These are phyloP conservation scores for Chelonia mydas DNA, from an alignment of 2,797 vertebrate species.

Conservation along the genomic window DNA sequence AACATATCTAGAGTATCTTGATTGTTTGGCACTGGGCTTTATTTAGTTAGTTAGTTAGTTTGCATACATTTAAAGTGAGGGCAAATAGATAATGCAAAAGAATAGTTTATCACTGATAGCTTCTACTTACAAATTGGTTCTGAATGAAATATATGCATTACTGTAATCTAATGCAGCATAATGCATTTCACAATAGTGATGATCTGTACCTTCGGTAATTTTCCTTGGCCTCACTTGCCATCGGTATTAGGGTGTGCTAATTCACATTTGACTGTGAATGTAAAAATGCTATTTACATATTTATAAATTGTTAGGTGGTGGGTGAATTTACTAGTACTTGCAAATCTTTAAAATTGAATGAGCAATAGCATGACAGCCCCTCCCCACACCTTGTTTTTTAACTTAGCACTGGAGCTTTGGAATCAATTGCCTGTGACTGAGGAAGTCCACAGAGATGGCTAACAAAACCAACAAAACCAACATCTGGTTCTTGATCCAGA, in stretches of 20 bases:
- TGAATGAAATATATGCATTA: background rate
- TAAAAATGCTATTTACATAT: slow-evolving; percentile 32
- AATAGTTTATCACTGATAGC: background rate
- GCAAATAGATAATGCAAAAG: background rate
- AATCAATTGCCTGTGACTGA: background rate
- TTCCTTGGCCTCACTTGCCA: background rate
- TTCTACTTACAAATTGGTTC: background rate
- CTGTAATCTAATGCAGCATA: background rate
- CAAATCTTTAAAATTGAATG: slow-evolving; percentile 1
- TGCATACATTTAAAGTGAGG: background rate
- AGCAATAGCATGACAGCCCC: background rate
- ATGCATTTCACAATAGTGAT: background rate
- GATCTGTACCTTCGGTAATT: background rate
- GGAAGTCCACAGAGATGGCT: background rate
- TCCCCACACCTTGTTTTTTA: background rate
- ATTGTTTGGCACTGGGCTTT: background rate
- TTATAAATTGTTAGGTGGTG: background rate
- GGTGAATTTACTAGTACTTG: background rate
- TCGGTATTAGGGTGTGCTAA: background rate
- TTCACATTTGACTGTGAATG: background rate
- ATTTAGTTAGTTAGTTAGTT: background rate
- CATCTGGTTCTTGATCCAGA: background rate
- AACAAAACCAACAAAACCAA: background rate
- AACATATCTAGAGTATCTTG: background rate
- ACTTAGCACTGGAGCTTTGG: background rate